Conservation (phyloP, 2,888 invertebrate genomes). For the Stenoptilia bipunctidactyla region DNA sequence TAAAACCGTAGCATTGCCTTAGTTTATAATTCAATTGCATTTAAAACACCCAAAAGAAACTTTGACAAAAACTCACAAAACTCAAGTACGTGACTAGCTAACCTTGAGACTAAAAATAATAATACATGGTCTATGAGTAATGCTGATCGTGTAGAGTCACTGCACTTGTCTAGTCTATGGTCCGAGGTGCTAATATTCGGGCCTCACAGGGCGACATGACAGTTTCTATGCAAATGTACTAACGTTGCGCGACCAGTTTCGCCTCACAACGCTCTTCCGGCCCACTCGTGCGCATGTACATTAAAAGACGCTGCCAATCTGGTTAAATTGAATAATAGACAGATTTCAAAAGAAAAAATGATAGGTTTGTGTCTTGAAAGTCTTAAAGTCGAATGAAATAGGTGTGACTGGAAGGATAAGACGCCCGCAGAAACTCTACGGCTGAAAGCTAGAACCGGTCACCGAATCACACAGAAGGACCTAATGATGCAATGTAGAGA, state of each 20-base stretch:
- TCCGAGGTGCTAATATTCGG: constrained; percentile 45
- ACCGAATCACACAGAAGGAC: constrained; percentile 27
- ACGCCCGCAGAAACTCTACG: not conserved
- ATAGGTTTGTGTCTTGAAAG: too few species aligned
- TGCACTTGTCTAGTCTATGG: constrained; percentile 7
- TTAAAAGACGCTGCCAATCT: constrained; percentile 47
- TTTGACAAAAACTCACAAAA: too few species aligned
- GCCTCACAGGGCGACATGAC: constrained; percentile 52
- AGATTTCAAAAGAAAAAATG: not conserved
- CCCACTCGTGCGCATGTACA: constrained; percentile 37
- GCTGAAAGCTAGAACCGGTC: constrained; percentile 4
- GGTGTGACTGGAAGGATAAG: too few species aligned
- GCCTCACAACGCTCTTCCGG: constrained; percentile 55
- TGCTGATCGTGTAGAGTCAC: not conserved
- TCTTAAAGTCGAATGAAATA: too few species aligned
- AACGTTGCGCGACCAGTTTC: constrained; percentile 64
- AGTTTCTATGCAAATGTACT: constrained; percentile 66
- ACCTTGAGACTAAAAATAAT: too few species aligned
- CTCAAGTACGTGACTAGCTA: too few species aligned
- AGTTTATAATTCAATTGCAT: too few species aligned
- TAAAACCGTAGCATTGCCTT: too few species aligned
- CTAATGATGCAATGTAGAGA: constrained; percentile 53
- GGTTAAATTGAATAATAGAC: not conserved
- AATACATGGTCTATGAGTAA: too few species aligned
- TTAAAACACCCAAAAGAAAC: too few species aligned